Percentiles rank a stretch among this genome's conserved stretches.
These are phyloP conservation scores for Lacanobia wlatinum DNA, from an alignment of 2,888 invertebrate genomes.

Conservation along the genomic window DNA sequence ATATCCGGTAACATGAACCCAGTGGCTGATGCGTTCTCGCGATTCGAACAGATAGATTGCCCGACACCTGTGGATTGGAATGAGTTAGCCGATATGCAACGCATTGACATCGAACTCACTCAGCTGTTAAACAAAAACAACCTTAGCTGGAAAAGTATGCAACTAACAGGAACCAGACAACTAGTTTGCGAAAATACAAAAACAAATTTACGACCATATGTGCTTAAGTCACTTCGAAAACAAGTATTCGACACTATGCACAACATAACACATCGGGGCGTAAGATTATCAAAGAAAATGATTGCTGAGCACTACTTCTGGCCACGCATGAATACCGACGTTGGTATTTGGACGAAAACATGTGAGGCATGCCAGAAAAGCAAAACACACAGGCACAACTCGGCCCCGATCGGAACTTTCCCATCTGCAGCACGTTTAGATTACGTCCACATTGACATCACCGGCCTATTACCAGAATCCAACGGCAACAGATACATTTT, in stretches of 20 bases:
- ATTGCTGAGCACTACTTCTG: not conserved
- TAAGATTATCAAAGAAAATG: constrained; percentile 7
- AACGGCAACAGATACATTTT: not conserved
- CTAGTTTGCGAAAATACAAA: constrained; percentile 2
- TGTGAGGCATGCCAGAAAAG: constrained; percentile 3
- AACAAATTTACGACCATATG: not conserved
- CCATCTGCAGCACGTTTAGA: not conserved
- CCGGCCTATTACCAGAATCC: not conserved
- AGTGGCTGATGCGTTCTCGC: not conserved
- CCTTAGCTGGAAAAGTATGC: too few relatives aligned
- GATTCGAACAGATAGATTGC: constrained; percentile 11
- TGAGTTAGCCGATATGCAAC: constrained; percentile 5
- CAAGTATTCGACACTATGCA: constrained; percentile 9
- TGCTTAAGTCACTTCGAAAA: constrained; percentile 13
- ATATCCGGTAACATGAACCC: constrained; percentile 1
- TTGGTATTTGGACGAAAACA: not conserved
- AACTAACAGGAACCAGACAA: not conserved
- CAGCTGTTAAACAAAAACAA: constrained; percentile 12
- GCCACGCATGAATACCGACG: not conserved
- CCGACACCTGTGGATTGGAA: constrained; percentile 12
- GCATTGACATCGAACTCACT: constrained; percentile 3
- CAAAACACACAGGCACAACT: constrained; percentile 2
- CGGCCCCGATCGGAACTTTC: not conserved
- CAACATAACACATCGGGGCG: constrained; percentile 2
- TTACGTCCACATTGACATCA: constrained; percentile 1